These are phyloP conservation scores for Danio aesculapii DNA, from an alignment of 2,797 vertebrate genomes.

Conservation along the genomic window DNA sequence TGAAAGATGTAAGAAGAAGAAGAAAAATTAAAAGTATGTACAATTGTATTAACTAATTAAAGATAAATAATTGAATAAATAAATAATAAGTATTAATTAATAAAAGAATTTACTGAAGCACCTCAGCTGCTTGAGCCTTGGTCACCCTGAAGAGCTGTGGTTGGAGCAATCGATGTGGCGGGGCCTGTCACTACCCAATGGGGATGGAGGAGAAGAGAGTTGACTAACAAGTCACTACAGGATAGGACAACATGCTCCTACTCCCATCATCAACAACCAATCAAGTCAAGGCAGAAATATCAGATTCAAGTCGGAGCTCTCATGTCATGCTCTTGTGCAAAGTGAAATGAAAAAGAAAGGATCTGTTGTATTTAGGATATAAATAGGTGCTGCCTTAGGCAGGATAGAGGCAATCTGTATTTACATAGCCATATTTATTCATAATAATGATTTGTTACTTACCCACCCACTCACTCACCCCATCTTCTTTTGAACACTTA, in stretches of 20 bases:
- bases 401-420: neutral
- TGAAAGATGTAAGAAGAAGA: neutral
- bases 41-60: neutral
- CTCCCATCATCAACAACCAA: conserved; percentile 35
- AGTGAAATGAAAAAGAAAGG: neutral
- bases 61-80: too few relatives aligned
- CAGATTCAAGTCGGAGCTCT: neutral
- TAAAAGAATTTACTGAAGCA: conserved; percentile 45
- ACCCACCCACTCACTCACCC: too few relatives aligned
- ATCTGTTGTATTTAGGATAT: neutral
- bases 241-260: conserved; percentile 57
- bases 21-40: neutral
- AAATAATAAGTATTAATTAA: too few relatives aligned
- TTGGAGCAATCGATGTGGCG: conserved; percentile 53
- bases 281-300: neutral
- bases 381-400: neutral
- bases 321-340: neutral
- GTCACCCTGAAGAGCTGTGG: conserved; percentile 61
- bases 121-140: conserved; percentile 44
- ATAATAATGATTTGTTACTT: neutral
- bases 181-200: conserved; percentile 38
- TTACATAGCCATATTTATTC: neutral
- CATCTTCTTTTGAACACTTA: too few relatives aligned
- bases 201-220: conserved; percentile 52
- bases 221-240: conserved; percentile 53